A percentile compares a stretch with the other conserved stretches of the same genome.
Conservation (phyloP, 2,113 vertebrate species). For the Eclectus roratus region DNA sequence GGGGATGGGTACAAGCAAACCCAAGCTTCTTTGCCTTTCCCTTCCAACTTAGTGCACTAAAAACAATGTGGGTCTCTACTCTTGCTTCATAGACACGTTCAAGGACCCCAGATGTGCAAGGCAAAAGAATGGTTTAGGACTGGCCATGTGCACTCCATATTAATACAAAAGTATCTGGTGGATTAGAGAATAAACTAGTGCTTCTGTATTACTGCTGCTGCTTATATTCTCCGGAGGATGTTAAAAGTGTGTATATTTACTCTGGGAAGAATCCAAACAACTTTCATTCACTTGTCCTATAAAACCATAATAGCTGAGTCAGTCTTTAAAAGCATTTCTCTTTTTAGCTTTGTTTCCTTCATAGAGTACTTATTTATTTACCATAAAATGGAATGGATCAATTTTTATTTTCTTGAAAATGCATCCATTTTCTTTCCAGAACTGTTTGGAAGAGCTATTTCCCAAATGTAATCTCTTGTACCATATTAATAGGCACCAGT, state of each 20-base stretch:
- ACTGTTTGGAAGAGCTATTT: neutral
- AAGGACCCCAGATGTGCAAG: neutral
- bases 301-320: neutral
- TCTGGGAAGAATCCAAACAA: conserved; percentile 1
- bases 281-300: neutral
- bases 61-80: neutral
- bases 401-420: neutral
- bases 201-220: neutral
- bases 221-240: neutral
- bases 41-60: neutral
- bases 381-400: neutral
- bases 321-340: neutral
- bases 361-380: neutral
- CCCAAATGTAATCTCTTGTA: neutral
- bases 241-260: neutral
- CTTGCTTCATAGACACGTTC: neutral
- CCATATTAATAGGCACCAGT: neutral
- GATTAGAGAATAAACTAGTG: neutral
- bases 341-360: neutral
- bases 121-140: neutral
- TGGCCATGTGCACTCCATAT: neutral
- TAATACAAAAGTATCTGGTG: neutral
- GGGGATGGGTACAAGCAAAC: neutral
- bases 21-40: neutral
- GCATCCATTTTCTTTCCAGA: neutral